Conservation (phyloP, 2,888 invertebrate genomes). For the Machimus atricapillus region DNA sequence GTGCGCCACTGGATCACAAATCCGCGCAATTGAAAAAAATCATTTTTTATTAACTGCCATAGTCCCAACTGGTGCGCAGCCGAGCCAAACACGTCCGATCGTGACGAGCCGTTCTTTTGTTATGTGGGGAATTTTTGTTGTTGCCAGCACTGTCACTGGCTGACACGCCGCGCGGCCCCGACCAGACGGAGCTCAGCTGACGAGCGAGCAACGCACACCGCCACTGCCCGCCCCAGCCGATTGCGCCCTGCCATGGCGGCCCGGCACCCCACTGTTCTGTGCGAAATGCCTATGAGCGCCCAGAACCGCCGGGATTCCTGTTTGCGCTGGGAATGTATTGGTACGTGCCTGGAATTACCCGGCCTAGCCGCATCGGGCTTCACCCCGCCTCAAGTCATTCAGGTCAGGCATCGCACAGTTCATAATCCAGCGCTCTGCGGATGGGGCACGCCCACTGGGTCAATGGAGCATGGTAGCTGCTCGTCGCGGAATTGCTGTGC, state of each 20-base stretch:
- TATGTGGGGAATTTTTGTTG: constrained; percentile 53
- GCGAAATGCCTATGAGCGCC: constrained; percentile 16
- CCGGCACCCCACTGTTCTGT: neutral
- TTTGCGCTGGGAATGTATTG: neutral
- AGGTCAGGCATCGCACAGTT: neutral
- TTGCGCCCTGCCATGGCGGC: neutral
- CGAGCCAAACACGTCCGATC: constrained; percentile 55
- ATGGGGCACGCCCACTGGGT: neutral
- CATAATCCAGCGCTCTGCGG: neutral
- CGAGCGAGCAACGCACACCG: neutral
- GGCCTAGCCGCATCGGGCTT: neutral
- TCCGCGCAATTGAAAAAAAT: constrained; percentile 42
- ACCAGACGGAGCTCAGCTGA: constrained; percentile 33
- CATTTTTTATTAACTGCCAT: neutral
- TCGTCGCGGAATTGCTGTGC: neutral
- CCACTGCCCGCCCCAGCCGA: constrained; percentile 6
- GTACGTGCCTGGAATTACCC: neutral
- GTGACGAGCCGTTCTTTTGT: constrained; percentile 62
- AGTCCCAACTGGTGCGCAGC: neutral
- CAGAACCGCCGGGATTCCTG: neutral
- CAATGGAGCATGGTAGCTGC: neutral
- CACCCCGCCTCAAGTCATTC: constrained; percentile 6
- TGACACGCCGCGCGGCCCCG: neutral
- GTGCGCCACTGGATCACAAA: constrained; percentile 45
- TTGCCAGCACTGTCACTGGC: constrained; percentile 42